A percentile compares a stretch with the other conserved stretches of the same genome.
These are phyloP conservation scores for Oasisia sp. DNA, from an alignment of 2,888 invertebrate species.

Conservation along the genomic window DNA sequence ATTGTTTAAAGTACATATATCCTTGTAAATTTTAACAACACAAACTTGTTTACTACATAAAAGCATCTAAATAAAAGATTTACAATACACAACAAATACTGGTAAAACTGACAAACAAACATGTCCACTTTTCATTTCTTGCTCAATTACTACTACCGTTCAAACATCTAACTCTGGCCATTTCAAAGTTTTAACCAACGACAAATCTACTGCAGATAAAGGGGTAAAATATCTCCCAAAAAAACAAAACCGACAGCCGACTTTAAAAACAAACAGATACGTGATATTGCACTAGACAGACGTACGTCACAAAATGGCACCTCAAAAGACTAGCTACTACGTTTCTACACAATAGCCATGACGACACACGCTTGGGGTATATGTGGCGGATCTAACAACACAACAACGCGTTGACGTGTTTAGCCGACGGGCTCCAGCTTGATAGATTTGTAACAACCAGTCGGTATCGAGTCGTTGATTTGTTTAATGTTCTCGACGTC, in stretches of 20 bases:
- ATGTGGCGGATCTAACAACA: neutral
- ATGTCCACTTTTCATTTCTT: neutral
- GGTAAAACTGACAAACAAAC: neutral
- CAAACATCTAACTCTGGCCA: neutral
- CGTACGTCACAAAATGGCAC: neutral
- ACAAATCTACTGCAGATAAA: neutral
- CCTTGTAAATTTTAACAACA: conserved; percentile 3
- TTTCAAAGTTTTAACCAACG: neutral
- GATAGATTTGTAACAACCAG: conserved; percentile 51
- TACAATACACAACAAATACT: conserved; percentile 18
- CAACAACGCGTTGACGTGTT: neutral
- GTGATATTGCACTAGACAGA: neutral
- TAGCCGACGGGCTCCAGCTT: conserved; percentile 39
- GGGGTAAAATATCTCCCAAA: neutral
- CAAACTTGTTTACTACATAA: conserved; percentile 20
- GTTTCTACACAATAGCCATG: neutral
- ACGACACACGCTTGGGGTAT: neutral
- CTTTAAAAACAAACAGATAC: neutral
- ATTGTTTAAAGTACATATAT: neutral
- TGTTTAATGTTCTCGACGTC: conserved; percentile 60
- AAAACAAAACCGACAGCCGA: conserved; percentile 7
- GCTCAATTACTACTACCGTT: neutral
- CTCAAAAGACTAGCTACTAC: neutral
- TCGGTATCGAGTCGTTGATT: conserved; percentile 59
- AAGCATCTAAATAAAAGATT: conserved; percentile 7